Base-by-base conservation (phyloP, 1,140 invertebrate species). In the Orchesella cincta region DNA sequence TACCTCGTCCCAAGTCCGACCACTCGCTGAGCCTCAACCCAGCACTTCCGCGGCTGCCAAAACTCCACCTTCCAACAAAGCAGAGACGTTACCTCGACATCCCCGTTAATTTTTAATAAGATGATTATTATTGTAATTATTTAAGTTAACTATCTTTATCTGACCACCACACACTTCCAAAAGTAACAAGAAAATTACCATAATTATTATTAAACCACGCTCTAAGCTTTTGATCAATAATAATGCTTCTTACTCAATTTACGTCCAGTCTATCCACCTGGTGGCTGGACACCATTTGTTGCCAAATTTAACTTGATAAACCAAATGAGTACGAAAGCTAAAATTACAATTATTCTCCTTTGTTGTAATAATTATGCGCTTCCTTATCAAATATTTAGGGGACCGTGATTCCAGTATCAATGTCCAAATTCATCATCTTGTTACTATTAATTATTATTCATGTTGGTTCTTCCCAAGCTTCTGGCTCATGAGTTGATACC, bases 1-100 rank as follows among this genome's bases (percentile, higher is more conserved):
- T 81, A 20, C 81, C 81, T 57, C 71, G 77, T 18, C n/a, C n/a
- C n/a, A 81, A 81, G 74, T 52, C 70, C 18, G 80, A 81, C 39
- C 54, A 57, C n/a, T 80, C 80, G 2, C 71, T 39, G 71, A 73
- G 39, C 71, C 71, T 73, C 71, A 73, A 73, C 71, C 71, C 18
- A 73, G 71, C 39, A 73, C 71, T n/a, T 73, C 71, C 23, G 71
- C 71, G 18, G 71, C 71, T 31, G 71, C 71, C 2, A 73, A 73
- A 73, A 36, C 33, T 8, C 34, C 71, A 5, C 71, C 71, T 31
- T 73, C 71, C 8, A 46, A 26, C 36, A 73, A 73, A 39, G 39
- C 71, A 2, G 71, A 36, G 20, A 73, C 71, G 12, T 28, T 46
- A 73, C 71, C 62, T 14, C 62, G 62, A 5, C 62, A 67, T 23